Conservation (phyloP, 2,888 invertebrate genomes). For the Melieria picta region DNA sequence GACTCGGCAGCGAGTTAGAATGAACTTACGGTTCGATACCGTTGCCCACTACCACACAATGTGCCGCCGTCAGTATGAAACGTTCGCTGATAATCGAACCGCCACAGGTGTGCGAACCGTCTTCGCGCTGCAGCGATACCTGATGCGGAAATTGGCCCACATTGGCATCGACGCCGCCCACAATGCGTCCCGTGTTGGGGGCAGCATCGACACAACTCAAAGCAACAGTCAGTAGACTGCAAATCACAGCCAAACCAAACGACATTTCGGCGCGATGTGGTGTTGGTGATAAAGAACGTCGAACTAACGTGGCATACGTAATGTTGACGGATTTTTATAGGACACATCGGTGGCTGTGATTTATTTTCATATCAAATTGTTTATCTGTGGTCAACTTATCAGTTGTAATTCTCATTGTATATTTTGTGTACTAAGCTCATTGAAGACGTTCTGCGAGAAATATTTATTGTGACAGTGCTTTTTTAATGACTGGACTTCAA, state of each 20-base stretch:
- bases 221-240: not conserved
- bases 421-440: too few species aligned
- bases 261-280: too few species aligned
- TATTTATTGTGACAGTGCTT: too few species aligned
- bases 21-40: conserved; percentile 49
- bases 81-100: conserved; percentile 51
- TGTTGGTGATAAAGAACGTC: too few species aligned
- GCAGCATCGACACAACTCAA: conserved; percentile 3
- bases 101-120: conserved; percentile 53
- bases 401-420: not conserved
- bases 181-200: conserved; percentile 38
- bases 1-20: not conserved
- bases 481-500: too few species aligned
- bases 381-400: not conserved
- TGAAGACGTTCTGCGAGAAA: too few species aligned
- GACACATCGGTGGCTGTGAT: not conserved
- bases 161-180: conserved; percentile 54
- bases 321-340: not conserved
- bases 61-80: conserved; percentile 56
- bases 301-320: too few species aligned
- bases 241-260: not conserved
- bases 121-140: conserved; percentile 54
- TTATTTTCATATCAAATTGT: too few species aligned
- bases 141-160: conserved; percentile 62
- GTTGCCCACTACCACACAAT: conserved; percentile 53